Conservation (phyloP, 2,113 vertebrate genomes). For the Hippocampus comes region DNA sequence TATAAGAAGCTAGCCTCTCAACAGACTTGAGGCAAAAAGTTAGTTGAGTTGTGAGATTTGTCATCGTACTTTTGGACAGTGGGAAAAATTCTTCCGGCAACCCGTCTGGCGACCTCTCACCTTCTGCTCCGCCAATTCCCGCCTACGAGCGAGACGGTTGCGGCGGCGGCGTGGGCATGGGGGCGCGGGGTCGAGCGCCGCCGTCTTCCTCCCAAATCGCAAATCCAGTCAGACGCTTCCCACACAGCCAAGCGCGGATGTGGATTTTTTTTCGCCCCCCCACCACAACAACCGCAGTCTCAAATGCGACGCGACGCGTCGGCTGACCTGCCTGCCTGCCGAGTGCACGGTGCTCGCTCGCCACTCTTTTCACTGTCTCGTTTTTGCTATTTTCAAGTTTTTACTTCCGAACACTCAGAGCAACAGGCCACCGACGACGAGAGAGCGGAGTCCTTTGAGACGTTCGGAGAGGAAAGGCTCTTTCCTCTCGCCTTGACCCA, state of each 20-base stretch:
- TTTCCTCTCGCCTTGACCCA: too few relatives aligned
- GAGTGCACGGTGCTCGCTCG: background rate
- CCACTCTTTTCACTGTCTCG: background rate
- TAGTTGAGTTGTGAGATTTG: background rate
- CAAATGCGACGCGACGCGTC: background rate
- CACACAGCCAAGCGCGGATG: slow-evolving; percentile 30
- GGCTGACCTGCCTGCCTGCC: background rate
- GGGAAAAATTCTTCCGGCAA: slow-evolving; percentile 21
- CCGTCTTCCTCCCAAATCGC: slow-evolving; percentile 54
- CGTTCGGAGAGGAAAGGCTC: too few relatives aligned
- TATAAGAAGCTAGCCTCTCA: background rate
- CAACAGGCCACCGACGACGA: too few relatives aligned
- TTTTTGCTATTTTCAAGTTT: slow-evolving; percentile 1
- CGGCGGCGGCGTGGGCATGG: background rate
- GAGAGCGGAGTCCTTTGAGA: too few relatives aligned
- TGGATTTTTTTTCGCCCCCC: background rate
- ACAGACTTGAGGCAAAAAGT: background rate
- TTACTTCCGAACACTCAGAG: background rate
- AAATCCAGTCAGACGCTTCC: slow-evolving; percentile 50
- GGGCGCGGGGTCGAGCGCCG: background rate
- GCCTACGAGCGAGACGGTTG: slow-evolving; percentile 33
- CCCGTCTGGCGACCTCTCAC: slow-evolving; percentile 38
- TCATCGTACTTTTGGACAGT: background rate
- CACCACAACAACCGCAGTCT: background rate
- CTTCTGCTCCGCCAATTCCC: slow-evolving; percentile 40